phyloP scores from a whole-genome alignment of 1,140 invertebrate genomes.

The Bradysia coprophila region DNA sequence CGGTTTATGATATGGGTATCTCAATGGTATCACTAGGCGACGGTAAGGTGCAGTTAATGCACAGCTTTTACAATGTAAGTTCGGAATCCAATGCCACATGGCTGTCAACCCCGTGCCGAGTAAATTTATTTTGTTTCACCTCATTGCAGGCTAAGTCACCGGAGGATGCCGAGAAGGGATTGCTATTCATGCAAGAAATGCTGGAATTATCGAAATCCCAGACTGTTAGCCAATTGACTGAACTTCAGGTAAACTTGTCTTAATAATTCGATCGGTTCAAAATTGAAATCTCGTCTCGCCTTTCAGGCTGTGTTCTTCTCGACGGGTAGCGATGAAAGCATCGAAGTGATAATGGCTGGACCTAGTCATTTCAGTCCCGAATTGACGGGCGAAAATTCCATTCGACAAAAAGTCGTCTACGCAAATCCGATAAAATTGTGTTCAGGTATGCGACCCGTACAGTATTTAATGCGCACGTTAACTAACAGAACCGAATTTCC shows the following conservation, averaged over 20 bases:
- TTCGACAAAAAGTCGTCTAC: slow-evolving; percentile 38
- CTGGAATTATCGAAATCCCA: slow-evolving; percentile 68
- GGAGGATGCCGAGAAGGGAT: slow-evolving; percentile 77
- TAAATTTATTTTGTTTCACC: background rate
- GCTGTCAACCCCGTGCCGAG: background rate
- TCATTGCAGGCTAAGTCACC: slow-evolving; percentile 55
- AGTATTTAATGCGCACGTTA: too few species aligned
- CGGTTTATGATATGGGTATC: slow-evolving; percentile 88
- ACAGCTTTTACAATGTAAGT: slow-evolving; percentile 63
- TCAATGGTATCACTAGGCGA: slow-evolving; percentile 72
- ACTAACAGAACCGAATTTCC: too few species aligned
- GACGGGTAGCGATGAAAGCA: slow-evolving; percentile 16
- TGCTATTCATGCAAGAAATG: slow-evolving; percentile 96
- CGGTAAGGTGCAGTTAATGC: slow-evolving; percentile 77
- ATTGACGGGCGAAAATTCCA: slow-evolving; percentile 35
- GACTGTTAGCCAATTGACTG: slow-evolving; percentile 34
- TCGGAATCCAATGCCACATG: background rate
- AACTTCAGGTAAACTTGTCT: slow-evolving; percentile 24
- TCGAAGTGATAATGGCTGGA: slow-evolving; percentile 44
- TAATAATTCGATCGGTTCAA: slow-evolving; percentile 1
- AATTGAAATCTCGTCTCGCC: too few species aligned
- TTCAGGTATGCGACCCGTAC: slow-evolving; percentile 14
- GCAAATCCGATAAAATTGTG: slow-evolving; percentile 53
- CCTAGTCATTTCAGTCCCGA: slow-evolving; percentile 83
- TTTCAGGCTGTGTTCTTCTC: slow-evolving; percentile 31